phyloP scores from a whole-genome alignment of 2,888 invertebrate genomes.

The Atrina japonica region DNA sequence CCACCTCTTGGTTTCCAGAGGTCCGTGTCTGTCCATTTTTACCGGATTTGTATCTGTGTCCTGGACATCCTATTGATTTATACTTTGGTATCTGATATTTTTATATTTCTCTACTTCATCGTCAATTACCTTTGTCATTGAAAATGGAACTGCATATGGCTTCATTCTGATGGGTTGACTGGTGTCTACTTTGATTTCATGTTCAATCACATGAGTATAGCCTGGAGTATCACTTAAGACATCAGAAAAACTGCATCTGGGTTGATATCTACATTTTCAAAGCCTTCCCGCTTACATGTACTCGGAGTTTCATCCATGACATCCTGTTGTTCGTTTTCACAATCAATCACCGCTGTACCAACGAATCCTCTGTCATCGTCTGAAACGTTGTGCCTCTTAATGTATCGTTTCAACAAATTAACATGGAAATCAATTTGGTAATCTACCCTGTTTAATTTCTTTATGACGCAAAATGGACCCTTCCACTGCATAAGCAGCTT shows the following conservation, averaged over 20 bases:
- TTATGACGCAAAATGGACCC: conserved; percentile 44
- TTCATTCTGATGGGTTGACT: conserved; percentile 8
- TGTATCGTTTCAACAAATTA: conserved; percentile 41
- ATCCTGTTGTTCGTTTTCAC: not conserved
- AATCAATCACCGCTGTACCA: not conserved
- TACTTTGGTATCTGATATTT: too few relatives aligned
- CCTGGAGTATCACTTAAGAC: conserved; percentile 34
- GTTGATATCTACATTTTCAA: conserved; percentile 15
- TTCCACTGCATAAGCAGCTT: conserved; percentile 49
- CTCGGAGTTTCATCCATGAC: not conserved
- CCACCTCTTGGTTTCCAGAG: too few relatives aligned
- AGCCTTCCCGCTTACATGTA: not conserved
- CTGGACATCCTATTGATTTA: too few relatives aligned
- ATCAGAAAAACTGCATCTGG: conserved; percentile 13
- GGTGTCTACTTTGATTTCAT: conserved; percentile 15
- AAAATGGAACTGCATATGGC: conserved; percentile 45
- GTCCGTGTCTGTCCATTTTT: too few relatives aligned
- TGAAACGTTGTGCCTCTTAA: not conserved
- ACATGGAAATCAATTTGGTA: conserved; percentile 40
- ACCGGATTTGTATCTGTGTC: too few relatives aligned
- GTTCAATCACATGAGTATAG: too few relatives aligned
- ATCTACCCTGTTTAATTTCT: conserved; percentile 27
- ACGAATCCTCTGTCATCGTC: conserved; percentile 6
- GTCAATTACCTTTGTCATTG: conserved; percentile 35
- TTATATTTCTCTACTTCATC: conserved; percentile 24